These are phyloP conservation scores for Chondrosia reniformis DNA, from an alignment of 37 sponge, comb jelly and placozoan genomes.

Conservation along the genomic window DNA sequence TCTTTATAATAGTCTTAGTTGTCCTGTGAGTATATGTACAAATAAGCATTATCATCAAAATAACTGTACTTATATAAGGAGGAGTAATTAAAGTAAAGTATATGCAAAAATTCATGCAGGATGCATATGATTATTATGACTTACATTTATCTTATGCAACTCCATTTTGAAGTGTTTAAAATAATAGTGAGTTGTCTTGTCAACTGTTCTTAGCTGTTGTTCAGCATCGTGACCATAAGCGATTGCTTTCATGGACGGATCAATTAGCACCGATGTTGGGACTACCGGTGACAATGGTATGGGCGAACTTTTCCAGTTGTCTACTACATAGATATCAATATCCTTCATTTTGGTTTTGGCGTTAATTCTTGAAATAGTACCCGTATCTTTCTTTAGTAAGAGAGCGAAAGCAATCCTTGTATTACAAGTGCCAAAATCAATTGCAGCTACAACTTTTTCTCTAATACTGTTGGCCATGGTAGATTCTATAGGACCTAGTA, in stretches of 20 bases:
- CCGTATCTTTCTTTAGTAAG: background rate
- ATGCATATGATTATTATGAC: background rate
- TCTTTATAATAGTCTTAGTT: too few relatives aligned
- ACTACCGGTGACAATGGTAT: background rate
- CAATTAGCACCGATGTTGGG: constrained; percentile 4
- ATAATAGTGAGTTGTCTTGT: background rate
- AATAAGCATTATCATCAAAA: too few relatives aligned
- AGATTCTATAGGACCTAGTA: too few relatives aligned
- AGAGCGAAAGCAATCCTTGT: background rate
- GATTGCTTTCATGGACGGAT: background rate
- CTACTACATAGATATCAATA: background rate
- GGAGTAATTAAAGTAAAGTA: too few relatives aligned
- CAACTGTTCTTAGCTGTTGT: background rate
- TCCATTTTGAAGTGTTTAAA: constrained; percentile 16
- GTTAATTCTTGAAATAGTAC: background rate
- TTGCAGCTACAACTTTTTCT: constrained; percentile 7
- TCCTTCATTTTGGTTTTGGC: background rate
- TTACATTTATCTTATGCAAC: background rate
- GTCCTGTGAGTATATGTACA: too few relatives aligned
- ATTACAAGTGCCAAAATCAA: constrained; percentile 18
- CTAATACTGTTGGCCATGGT: too few relatives aligned
- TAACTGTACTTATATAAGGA: too few relatives aligned
- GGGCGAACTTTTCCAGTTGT: constrained; percentile 18
- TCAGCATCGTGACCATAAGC: constrained; percentile 23
- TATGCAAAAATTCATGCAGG: background rate